Evolutionary conservation across 2,113 vertebrate genomes (phyloP), one percentile per base, ranked within the genome.

Genomic region (Macrotis lagotis): DNA sequence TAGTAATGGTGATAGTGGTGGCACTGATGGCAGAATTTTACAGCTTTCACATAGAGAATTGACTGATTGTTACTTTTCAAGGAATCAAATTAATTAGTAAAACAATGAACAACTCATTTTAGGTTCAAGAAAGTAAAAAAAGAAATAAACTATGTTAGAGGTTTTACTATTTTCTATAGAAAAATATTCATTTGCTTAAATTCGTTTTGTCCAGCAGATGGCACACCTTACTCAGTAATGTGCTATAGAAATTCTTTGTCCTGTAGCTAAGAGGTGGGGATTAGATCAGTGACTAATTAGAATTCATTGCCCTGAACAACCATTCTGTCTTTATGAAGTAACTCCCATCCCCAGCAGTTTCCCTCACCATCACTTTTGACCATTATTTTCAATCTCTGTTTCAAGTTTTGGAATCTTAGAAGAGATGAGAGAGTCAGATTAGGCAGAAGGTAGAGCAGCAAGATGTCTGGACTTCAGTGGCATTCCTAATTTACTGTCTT

Each of bases 141-240:
- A 89, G 31, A 94, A 93, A 91, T 12, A 89, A 94, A 12, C 22
- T 22, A 19, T 94, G n/a, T 95, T 25, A 90, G 55, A 48, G 1
- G 3, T 0, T 50, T 44, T 7, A 28, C 3, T 22, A 37, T 0
- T 2, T 28, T 93, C 51, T 93, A 51, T 48, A 83, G 51, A 90
- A 22, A 26, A 50, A 37, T 8, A 53, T 48, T 49, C 1, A 22
- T 31, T 51, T n/a, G 31, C 31, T 28, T 52, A 48, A 89, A 44
- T 28, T 11, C 11, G 0, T 16, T 44, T 1, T 3, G 50, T 1
- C 90, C 97, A 97, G 97, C 96, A 98, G 98, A 96, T 98, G 98
- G 98, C 97, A 97, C 95, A 91, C 11, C 7, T 28, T 96, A 90
- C 0, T 10, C 0, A 0, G 47, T 0, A 0, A 0, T 0, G 28